These are phyloP conservation scores for Malurus elegans DNA, from an alignment of 2,113 vertebrate species.

Conservation along the genomic window DNA sequence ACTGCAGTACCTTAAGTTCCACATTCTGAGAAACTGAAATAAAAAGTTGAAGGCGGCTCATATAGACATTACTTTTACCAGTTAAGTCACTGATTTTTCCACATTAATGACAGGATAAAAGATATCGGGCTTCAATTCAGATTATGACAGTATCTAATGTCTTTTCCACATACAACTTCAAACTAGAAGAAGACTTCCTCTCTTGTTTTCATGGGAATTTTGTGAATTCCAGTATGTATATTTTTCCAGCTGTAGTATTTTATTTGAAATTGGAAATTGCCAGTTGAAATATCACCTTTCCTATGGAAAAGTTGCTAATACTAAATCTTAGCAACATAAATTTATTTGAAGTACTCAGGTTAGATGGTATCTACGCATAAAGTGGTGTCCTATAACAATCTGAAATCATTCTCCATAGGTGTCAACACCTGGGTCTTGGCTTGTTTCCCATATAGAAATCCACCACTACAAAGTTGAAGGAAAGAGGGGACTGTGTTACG, in stretches of 20 bases:
- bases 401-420: neutral
- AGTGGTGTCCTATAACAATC: neutral
- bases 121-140: conserved; percentile 77
- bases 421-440: neutral
- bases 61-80: conserved; percentile 64
- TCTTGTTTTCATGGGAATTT: conserved; percentile 74
- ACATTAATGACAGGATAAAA: conserved; percentile 75
- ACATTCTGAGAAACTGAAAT: conserved; percentile 38
- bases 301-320: conserved; percentile 66
- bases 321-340: conserved; percentile 44
- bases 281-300: conserved; percentile 71
- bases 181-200: conserved; percentile 67
- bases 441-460: neutral
- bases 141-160: conserved; percentile 76
- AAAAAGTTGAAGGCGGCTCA: conserved; percentile 50
- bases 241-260: conserved; percentile 77
- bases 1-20: conserved; percentile 32
- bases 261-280: conserved; percentile 71
- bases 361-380: neutral
- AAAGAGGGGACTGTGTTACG: neutral
- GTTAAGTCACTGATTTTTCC: conserved; percentile 75
- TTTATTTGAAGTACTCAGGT: conserved; percentile 21
- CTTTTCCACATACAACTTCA: conserved; percentile 73
- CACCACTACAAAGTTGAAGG: neutral
- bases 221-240: conserved; percentile 73